Conservation (phyloP, 2,113 vertebrate genomes). For the Urocitellus parryii region DNA sequence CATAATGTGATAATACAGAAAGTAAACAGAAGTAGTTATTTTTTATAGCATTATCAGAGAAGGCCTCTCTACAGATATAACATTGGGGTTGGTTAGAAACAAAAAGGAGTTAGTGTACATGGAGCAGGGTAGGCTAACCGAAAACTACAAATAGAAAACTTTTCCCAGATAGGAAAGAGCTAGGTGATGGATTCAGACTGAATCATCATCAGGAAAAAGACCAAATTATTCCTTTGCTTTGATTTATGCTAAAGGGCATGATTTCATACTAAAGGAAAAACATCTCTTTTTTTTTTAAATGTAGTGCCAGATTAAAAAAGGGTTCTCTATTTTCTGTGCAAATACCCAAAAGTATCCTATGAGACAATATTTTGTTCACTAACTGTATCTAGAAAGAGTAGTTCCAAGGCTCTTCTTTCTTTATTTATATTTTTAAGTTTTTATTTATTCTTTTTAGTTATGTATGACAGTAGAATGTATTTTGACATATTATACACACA, state of each 20-base stretch:
- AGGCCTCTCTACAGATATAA: not conserved
- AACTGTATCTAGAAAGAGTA: not conserved
- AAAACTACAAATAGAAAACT: not conserved
- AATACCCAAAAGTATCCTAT: not conserved
- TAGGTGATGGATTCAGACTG: not conserved
- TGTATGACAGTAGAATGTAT: no score
- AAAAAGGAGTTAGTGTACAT: not conserved
- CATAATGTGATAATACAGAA: not conserved
- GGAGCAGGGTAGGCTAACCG: not conserved
- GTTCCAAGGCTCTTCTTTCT: not conserved
- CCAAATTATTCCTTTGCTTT: not conserved
- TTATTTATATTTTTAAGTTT: no score
- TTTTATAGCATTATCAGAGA: not conserved
- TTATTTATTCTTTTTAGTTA: no score
- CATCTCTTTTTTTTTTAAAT: not conserved
- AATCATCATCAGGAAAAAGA: slow-evolving; percentile 27
- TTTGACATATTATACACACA: no score
- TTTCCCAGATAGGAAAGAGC: not conserved
- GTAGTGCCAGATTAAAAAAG: not conserved
- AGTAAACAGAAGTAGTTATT: not conserved
- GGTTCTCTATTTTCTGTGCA: not conserved
- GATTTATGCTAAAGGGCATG: not conserved
- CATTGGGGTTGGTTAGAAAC: not conserved
- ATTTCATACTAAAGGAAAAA: not conserved
- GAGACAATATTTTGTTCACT: not conserved